Percentiles rank a stretch among this genome's conserved stretches.
Conservation (phyloP, 1,140 invertebrate species). For the Euura lappo region DNA sequence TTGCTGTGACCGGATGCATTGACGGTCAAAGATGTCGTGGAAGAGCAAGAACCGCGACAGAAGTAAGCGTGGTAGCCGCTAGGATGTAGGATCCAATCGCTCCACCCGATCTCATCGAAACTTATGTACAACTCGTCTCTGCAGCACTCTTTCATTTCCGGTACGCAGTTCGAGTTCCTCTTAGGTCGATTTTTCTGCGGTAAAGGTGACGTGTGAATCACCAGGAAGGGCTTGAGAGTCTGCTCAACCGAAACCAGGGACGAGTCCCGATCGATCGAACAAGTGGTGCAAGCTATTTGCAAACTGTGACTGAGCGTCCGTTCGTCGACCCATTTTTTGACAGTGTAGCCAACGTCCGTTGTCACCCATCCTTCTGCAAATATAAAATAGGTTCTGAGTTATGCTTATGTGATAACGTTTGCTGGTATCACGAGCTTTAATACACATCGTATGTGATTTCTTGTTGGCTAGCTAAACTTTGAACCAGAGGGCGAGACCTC, state of each 20-base stretch:
- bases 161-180: constrained; percentile 72
- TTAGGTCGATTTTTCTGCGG: constrained; percentile 65
- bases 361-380: constrained; percentile 79
- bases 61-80: constrained; percentile 83
- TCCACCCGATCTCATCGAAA: constrained; percentile 86
- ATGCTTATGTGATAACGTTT: too few species aligned
- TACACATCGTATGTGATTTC: too few species aligned
- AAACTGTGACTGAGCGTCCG: constrained; percentile 70
- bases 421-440: too few species aligned
- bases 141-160: constrained; percentile 79
- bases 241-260: constrained; percentile 69
- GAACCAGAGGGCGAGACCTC: neutral
- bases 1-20: constrained; percentile 72
- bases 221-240: constrained; percentile 74
- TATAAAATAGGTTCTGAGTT: too few species aligned
- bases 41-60: constrained; percentile 79
- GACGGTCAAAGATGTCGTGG: constrained; percentile 70
- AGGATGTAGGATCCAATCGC: constrained; percentile 85
- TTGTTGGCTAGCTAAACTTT: neutral
- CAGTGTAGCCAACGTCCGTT: constrained; percentile 74
- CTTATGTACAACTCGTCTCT: constrained; percentile 81
- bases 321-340: constrained; percentile 75
- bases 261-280: constrained; percentile 67
- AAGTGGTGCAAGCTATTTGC: constrained; percentile 78
- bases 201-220: constrained; percentile 69